A percentile compares a stretch with the other conserved stretches of the same genome.
phyloP scores from a whole-genome alignment of 2,888 invertebrate genomes.

The Graphium colonna region DNA sequence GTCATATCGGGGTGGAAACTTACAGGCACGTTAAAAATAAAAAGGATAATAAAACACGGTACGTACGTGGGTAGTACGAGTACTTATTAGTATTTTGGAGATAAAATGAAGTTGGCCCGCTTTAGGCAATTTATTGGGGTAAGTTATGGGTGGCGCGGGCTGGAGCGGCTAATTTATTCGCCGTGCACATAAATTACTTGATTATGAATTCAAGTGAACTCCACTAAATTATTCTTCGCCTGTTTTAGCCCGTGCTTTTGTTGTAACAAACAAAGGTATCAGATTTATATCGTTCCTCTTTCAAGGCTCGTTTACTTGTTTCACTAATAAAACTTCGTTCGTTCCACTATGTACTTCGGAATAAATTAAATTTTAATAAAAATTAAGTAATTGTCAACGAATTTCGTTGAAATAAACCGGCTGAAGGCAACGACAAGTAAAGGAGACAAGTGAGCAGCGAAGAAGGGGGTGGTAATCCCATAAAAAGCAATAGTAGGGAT shows the following conservation, averaged over 20 bases:
- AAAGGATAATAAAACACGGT: conserved; percentile 52
- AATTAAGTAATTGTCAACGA: neutral
- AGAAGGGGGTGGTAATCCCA: conserved; percentile 60
- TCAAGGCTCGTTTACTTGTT: conserved; percentile 38
- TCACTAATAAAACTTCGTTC: conserved; percentile 24
- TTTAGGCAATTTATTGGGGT: conserved; percentile 79
- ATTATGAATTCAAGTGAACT: conserved; percentile 79
- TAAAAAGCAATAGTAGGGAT: conserved; percentile 75
- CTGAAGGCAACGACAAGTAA: conserved; percentile 25
- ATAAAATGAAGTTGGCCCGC: conserved; percentile 79
- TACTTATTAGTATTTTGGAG: conserved; percentile 78
- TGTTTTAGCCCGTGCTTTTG: conserved; percentile 72
- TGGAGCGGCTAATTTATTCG: conserved; percentile 78
- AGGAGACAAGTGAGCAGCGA: conserved; percentile 45
- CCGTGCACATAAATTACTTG: conserved; percentile 81
- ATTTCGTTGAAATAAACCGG: too few relatives aligned
- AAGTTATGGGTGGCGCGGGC: conserved; percentile 78
- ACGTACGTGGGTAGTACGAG: conserved; percentile 62
- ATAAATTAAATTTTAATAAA: neutral
- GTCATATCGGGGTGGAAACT: conserved; percentile 60
- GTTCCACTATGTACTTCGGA: too few relatives aligned
- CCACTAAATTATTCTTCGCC: conserved; percentile 76
- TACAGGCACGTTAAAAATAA: conserved; percentile 51
- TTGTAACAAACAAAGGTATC: conserved; percentile 70
- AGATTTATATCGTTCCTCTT: conserved; percentile 58